Conservation (phyloP, 2,113 vertebrate species). For the Chloroceryle aenea region DNA sequence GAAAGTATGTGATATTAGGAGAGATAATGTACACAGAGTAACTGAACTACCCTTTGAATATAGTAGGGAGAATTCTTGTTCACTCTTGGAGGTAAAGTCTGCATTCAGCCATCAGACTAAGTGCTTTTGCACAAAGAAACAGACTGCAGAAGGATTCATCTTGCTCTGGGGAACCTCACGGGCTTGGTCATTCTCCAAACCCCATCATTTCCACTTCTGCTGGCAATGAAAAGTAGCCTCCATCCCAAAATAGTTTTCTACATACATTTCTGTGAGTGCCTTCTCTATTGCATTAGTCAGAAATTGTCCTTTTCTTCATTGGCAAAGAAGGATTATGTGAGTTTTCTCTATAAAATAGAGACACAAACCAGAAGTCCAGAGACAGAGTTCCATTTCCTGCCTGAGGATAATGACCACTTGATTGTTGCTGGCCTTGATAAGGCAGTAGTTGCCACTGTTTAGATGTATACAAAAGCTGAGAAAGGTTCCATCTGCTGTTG, state of each 20-base stretch:
- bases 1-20: background rate
- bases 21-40: background rate
- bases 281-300: background rate
- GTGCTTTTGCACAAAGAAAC: background rate
- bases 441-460: background rate
- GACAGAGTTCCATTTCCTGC: background rate
- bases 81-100: background rate
- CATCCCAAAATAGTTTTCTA: background rate
- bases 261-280: background rate
- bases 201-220: background rate
- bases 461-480: background rate
- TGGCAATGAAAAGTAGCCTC: background rate
- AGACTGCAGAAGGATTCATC: background rate
- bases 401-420: background rate
- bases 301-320: background rate
- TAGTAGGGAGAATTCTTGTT: background rate
- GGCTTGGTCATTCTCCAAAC: background rate
- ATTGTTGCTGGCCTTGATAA: background rate
- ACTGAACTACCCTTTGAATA: background rate
- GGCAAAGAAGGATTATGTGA: accelerated
- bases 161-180: background rate
- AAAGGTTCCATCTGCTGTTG: background rate
- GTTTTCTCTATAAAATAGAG: background rate
- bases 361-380: background rate
- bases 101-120: background rate